These are phyloP conservation scores for Prolemur simus DNA, from an alignment of 2,113 vertebrate genomes.

Conservation along the genomic window DNA sequence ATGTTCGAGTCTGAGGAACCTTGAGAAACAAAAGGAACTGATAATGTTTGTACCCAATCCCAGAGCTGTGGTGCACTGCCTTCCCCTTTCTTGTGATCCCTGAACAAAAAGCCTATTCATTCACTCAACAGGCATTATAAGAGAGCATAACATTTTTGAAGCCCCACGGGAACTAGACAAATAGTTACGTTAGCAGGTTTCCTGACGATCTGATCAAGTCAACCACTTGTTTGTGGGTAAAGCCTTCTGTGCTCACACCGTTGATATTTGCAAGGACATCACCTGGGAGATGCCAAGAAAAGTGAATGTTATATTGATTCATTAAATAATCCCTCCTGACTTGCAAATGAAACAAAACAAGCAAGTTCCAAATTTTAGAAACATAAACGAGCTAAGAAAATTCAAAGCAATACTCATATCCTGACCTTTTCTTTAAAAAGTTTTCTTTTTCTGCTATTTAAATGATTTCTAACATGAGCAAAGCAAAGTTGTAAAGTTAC, in stretches of 20 bases:
- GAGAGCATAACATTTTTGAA: not conserved
- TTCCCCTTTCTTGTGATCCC: not conserved
- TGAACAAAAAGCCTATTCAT: slow-evolving; percentile 53
- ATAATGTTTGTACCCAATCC: not conserved
- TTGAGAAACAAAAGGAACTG: slow-evolving; percentile 62
- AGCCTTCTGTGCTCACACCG: slow-evolving; percentile 87
- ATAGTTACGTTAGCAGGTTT: slow-evolving; percentile 89
- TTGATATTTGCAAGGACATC: slow-evolving; percentile 93
- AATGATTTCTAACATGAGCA: not conserved
- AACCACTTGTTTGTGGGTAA: slow-evolving; percentile 89
- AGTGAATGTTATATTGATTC: not conserved
- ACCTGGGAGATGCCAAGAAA: slow-evolving; percentile 81
- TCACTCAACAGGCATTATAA: not conserved
- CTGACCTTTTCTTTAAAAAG: not conserved
- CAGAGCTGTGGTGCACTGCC: not conserved
- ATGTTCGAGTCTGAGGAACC: slow-evolving; percentile 34
- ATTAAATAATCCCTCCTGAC: not conserved
- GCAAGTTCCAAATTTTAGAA: not conserved
- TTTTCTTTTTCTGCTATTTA: not conserved
- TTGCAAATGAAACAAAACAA: not conserved
- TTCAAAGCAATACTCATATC: not conserved
- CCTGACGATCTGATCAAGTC: slow-evolving; percentile 90
- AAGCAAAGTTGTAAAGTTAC: slow-evolving; percentile 81
- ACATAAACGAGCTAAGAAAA: not conserved
- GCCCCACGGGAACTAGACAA: not conserved